Percentiles rank a stretch among this genome's conserved stretches.
These are phyloP conservation scores for Pseudopodoces humilis DNA, from an alignment of 2,113 vertebrate species.

Conservation along the genomic window DNA sequence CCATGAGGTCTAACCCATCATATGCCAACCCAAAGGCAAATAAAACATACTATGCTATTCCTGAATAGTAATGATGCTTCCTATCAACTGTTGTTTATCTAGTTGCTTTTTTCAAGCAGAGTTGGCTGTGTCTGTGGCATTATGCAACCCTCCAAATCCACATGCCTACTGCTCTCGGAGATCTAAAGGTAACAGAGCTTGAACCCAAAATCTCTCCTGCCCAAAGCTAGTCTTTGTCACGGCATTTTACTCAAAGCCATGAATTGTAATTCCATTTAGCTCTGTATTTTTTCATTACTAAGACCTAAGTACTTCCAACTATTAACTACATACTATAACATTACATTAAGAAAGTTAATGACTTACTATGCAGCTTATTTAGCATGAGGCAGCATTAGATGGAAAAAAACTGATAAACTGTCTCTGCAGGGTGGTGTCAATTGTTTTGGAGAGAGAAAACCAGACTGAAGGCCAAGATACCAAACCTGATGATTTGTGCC, in stretches of 20 bases:
- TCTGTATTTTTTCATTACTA: background rate
- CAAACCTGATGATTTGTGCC: background rate
- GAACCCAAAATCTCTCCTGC: background rate
- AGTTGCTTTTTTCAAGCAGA: background rate
- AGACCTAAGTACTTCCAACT: background rate
- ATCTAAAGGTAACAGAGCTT: background rate
- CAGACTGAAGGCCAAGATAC: background rate
- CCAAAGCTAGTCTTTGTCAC: background rate
- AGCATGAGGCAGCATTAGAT: background rate
- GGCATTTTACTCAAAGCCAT: background rate
- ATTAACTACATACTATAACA: background rate
- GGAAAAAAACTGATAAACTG: background rate
- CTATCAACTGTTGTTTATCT: background rate
- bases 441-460: background rate
- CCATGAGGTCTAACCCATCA: background rate
- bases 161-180: background rate
- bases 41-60: background rate
- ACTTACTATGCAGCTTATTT: background rate
- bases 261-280: background rate
- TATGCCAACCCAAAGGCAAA: background rate
- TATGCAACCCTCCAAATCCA: slow-evolving; percentile 45
- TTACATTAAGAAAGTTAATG: background rate
- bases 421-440: background rate
- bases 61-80: background rate
- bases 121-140: background rate